Percentiles rank a stretch among this genome's conserved stretches.
Conservation (phyloP, 2,797 vertebrate genomes). For the Lindbergichthys nudifrons region DNA sequence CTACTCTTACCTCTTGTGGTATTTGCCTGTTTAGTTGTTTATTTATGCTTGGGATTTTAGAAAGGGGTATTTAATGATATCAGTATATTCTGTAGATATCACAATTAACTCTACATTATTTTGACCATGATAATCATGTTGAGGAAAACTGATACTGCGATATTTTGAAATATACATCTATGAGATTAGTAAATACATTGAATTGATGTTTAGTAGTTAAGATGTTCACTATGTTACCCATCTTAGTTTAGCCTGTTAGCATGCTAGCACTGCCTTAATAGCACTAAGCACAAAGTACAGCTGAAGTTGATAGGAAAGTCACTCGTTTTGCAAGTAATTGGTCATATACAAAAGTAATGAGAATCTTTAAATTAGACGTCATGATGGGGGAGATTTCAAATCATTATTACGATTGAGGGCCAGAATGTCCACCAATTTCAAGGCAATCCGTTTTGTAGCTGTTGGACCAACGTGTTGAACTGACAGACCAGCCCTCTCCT, state of each 20-base stretch:
- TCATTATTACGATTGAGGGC: not conserved
- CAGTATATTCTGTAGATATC: too few relatives aligned
- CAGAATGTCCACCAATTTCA: not conserved
- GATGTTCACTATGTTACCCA: not conserved
- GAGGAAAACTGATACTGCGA: too few relatives aligned
- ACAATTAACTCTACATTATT: too few relatives aligned
- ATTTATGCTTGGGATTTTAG: too few relatives aligned
- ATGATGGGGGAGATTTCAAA: not conserved
- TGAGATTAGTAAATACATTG: not conserved
- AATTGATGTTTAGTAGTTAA: not conserved
- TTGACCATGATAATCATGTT: too few relatives aligned
- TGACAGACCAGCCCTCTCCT: not conserved
- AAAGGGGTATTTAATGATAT: too few relatives aligned
- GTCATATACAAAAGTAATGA: not conserved
- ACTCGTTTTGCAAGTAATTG: not conserved
- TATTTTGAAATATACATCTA: too few relatives aligned
- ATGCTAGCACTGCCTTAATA: not conserved
- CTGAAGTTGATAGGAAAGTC: not conserved
- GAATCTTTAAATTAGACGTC: not conserved
- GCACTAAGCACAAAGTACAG: not conserved
- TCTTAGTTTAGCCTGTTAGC: conserved; percentile 5
- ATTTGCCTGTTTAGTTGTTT: not conserved
- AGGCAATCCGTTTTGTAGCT: not conserved
- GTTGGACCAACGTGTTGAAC: not conserved
- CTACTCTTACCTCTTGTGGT: not conserved